phyloP scores from a whole-genome alignment of 2,797 vertebrate species.

The Euthynnus affinis region DNA sequence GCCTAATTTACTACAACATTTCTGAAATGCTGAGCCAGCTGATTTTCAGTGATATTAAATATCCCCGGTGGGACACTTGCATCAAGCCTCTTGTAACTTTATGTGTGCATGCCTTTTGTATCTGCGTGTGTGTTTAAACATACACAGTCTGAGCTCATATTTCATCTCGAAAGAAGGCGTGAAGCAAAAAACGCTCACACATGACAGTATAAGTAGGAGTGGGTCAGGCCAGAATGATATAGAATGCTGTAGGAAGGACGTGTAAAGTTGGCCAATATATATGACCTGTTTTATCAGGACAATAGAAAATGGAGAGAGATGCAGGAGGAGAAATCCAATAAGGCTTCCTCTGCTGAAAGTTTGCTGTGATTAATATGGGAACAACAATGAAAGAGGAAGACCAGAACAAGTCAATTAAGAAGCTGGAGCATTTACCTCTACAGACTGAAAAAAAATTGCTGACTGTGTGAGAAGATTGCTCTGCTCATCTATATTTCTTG shows the following conservation, averaged over 20 bases:
- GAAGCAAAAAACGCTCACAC: constrained; percentile 20
- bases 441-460: constrained; percentile 51
- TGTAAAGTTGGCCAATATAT: constrained; percentile 58
- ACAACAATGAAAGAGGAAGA: constrained; percentile 48
- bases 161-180: constrained; percentile 49
- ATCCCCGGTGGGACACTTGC: constrained; percentile 63
- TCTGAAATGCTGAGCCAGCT: constrained; percentile 69
- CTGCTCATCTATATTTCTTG: constrained; percentile 67
- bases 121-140: constrained; percentile 46
- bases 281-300: constrained; percentile 64
- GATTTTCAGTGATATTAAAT: constrained; percentile 74
- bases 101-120: constrained; percentile 28
- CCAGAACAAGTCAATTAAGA: constrained; percentile 75
- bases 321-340: constrained; percentile 71
- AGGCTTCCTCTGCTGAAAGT: constrained; percentile 56
- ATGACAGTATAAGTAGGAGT: constrained; percentile 64
- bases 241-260: constrained; percentile 42
- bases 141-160: constrained; percentile 43
- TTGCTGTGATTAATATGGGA: constrained; percentile 72
- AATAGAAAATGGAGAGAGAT: constrained; percentile 53
- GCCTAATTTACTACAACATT: constrained; percentile 72
- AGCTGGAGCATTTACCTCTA: constrained; percentile 63
- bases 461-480: constrained; percentile 62
- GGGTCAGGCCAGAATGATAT: constrained; percentile 63
- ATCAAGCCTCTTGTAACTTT: constrained; percentile 50